Evolutionary conservation across 2,113 vertebrate species (phyloP), one percentile per base, ranked within the genome.

Genomic region (Nyctereutes procyonoides): DNA sequence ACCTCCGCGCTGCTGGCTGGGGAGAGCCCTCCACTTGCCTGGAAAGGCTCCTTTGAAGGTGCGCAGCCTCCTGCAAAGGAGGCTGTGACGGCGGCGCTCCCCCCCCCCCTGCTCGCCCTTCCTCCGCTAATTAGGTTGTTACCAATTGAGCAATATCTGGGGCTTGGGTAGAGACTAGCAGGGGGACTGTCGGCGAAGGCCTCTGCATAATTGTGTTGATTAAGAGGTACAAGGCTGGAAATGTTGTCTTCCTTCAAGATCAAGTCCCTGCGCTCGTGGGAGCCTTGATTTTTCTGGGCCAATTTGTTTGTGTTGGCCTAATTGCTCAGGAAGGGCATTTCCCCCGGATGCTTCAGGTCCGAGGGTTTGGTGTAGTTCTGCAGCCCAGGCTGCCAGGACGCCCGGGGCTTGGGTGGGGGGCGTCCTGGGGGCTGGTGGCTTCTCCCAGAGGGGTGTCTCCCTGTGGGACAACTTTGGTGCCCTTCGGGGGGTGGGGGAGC

Each of bases 71-170:
- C 99, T 97, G 98, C 97, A 98, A 98, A 98, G 95, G 98, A 98
- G 97, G 98, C 97, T 97, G 93, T 95, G 98, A 96, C 98, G 60
- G 97, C 90, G 88, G 96, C 58, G 85, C 97, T 98, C 63, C 19
- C 96, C 97, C 98, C 96, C 97, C 97, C 98, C 96, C 97, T 20
- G 24, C 90, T 69, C 1, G 96, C 98, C 98, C 92, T 94, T 99
- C 99, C 98, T 98, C 97, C 97, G 97, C 99, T 99, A 99, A 99
- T 99, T 99, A 99, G 98, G 98, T 98, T 98, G 98, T 98, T 99
- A 96, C 97, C 98, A 98, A 98, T 98, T 92, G 96, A 98, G 89
- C 81, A 35, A 88, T 96, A 97, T 96, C 98, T 97, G 90, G 79
- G 96, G 92, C 74, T 89, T 83, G 90, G 97, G 87, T 4, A 67